Evolutionary conservation across 2,888 invertebrate species (phyloP).

Genomic region (Philhelius pedissequus): DNA sequence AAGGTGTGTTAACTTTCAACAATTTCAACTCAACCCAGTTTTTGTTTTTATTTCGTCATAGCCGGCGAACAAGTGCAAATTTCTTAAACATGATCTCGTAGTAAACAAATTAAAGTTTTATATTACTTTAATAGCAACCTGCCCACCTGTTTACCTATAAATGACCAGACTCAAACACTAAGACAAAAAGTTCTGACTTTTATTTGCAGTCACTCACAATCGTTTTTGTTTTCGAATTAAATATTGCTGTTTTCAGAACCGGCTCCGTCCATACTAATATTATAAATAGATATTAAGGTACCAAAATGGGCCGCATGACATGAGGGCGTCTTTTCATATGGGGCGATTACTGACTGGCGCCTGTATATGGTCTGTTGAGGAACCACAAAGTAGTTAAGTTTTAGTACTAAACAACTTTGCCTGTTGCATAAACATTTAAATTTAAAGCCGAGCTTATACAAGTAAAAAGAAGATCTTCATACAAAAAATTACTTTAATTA

Average conservation of each 20-base stretch:
- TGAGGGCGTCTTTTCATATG: too few species aligned
- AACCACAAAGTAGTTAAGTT: too few species aligned
- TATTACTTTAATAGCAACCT: not conserved
- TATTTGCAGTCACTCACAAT: not conserved
- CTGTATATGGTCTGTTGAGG: too few species aligned
- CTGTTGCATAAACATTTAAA: too few species aligned
- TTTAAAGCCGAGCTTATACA: too few species aligned
- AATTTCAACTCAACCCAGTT: conserved; percentile 1
- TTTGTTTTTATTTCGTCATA: conserved; percentile 13
- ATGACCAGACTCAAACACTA: not conserved
- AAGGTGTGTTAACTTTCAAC: not conserved
- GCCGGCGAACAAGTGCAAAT: too few species aligned
- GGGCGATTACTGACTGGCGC: too few species aligned
- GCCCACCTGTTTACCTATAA: not conserved
- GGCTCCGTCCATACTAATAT: not conserved
- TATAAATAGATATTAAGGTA: not conserved
- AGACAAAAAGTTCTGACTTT: not conserved
- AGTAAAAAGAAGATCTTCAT: too few species aligned
- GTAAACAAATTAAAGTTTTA: conserved; percentile 26
- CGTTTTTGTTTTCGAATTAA: not conserved
- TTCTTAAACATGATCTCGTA: not conserved
- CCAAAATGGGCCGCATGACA: not conserved
- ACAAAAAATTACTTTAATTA: too few species aligned
- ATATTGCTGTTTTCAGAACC: not conserved
- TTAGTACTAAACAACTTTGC: too few species aligned